Conservation (phyloP, 2,888 invertebrate genomes). For the Tolmerus cingulatus region DNA sequence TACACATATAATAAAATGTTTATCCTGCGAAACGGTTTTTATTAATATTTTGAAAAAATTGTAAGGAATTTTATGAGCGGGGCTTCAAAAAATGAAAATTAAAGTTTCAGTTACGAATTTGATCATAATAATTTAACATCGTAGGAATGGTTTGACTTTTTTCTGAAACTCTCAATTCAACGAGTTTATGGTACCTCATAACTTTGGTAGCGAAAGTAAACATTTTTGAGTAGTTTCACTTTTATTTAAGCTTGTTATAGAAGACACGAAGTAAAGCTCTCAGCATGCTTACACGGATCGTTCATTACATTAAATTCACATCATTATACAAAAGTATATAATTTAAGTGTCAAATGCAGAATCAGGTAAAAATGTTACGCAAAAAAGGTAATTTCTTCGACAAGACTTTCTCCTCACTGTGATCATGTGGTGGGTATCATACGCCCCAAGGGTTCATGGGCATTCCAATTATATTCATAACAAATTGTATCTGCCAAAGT, state of each 20-base stretch:
- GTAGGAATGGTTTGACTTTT: no score
- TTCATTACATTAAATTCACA: neutral
- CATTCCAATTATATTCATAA: slow-evolving; percentile 38
- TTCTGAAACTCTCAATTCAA: no score
- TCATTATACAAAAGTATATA: neutral
- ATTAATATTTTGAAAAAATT: no score
- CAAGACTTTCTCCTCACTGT: neutral
- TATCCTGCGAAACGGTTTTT: no score
- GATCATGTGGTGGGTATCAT: neutral
- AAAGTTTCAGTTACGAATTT: no score
- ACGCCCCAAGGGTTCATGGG: slow-evolving; percentile 15
- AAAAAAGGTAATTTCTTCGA: neutral
- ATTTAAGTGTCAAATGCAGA: neutral
- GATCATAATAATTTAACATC: no score
- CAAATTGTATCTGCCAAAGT: slow-evolving; percentile 32
- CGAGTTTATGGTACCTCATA: neutral
- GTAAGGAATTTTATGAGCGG: no score
- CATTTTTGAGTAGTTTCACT: neutral
- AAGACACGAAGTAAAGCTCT: neutral
- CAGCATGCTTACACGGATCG: neutral
- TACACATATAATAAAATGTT: no score
- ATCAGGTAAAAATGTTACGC: neutral
- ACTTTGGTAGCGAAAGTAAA: neutral
- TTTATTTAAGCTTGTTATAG: neutral
- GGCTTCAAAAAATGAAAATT: no score